phyloP scores from a whole-genome alignment of 2,113 vertebrate genomes.

The Pterocles burchelli region DNA sequence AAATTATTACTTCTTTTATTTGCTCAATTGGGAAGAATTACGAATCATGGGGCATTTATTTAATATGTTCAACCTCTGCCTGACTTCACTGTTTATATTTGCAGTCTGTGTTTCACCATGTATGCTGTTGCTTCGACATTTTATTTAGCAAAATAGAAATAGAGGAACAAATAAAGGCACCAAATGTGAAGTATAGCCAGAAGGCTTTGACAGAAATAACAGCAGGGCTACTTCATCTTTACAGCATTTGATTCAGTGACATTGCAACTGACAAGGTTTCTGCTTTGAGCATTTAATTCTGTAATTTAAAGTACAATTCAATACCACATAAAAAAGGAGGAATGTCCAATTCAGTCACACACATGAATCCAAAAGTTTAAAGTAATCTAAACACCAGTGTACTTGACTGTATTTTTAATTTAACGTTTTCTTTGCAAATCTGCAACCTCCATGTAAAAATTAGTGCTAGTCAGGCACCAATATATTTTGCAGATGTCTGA shows the following conservation, averaged over 20 bases:
- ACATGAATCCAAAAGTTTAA: slow-evolving; percentile 36
- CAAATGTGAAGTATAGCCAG: slow-evolving; percentile 78
- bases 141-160: slow-evolving; percentile 79
- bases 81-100: slow-evolving; percentile 67
- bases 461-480: neutral
- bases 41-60: slow-evolving; percentile 43
- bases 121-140: slow-evolving; percentile 69
- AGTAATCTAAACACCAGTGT: neutral
- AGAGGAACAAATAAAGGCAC: slow-evolving; percentile 78
- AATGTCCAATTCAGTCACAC: slow-evolving; percentile 43
- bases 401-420: slow-evolving; percentile 34
- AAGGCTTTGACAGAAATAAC: slow-evolving; percentile 78
- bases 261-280: slow-evolving; percentile 74
- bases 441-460: neutral
- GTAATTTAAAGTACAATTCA: slow-evolving; percentile 71
- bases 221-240: slow-evolving; percentile 73
- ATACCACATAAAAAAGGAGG: slow-evolving; percentile 50
- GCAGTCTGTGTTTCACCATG: slow-evolving; percentile 69
- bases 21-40: slow-evolving; percentile 58
- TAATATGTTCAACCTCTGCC: slow-evolving; percentile 56
- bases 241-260: slow-evolving; percentile 72
- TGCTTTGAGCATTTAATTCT: slow-evolving; percentile 76
- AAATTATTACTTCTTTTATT: slow-evolving; percentile 63
- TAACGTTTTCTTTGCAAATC: neutral
- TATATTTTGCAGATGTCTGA: neutral